phyloP scores from a whole-genome alignment of 1,140 invertebrate genomes.

The Leptoteleia sp. region DNA sequence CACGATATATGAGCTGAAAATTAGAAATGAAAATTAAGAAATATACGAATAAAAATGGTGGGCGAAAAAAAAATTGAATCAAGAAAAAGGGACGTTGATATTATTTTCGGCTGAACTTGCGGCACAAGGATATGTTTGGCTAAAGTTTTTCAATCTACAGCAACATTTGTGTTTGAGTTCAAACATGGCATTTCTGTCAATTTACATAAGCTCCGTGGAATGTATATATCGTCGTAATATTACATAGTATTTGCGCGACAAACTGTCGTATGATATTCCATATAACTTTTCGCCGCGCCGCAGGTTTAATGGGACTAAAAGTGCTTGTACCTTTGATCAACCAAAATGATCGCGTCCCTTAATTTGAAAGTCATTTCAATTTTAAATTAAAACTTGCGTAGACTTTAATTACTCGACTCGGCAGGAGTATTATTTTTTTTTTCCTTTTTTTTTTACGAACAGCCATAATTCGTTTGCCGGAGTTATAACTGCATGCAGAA shows the following conservation, averaged over 20 bases:
- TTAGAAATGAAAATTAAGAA: too few species aligned
- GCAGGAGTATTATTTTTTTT: too few species aligned
- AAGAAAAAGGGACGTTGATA: not conserved
- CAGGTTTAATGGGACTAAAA: constrained; percentile 17
- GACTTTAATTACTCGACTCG: constrained; percentile 24
- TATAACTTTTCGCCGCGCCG: constrained; percentile 11
- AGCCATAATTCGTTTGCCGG: not conserved
- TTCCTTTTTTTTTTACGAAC: constrained; percentile 6
- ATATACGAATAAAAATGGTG: not conserved
- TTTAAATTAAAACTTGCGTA: constrained; percentile 35
- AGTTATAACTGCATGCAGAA: too few species aligned
- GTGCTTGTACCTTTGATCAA: constrained; percentile 25
- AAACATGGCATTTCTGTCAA: constrained; percentile 39
- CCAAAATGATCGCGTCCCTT: constrained; percentile 22
- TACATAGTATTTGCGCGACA: constrained; percentile 39
- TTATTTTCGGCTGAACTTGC: not conserved
- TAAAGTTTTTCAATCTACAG: constrained; percentile 55
- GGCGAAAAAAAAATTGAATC: not conserved
- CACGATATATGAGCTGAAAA: too few species aligned
- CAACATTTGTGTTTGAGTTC: constrained; percentile 40
- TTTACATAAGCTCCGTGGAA: constrained; percentile 44
- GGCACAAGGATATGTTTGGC: constrained; percentile 12
- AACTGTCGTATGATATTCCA: constrained; percentile 25
- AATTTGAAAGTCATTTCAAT: constrained; percentile 44
- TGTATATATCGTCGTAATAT: constrained; percentile 32